Base-by-base conservation (phyloP, 2,888 invertebrate genomes). In the Agriopis leucophaearia region DNA sequence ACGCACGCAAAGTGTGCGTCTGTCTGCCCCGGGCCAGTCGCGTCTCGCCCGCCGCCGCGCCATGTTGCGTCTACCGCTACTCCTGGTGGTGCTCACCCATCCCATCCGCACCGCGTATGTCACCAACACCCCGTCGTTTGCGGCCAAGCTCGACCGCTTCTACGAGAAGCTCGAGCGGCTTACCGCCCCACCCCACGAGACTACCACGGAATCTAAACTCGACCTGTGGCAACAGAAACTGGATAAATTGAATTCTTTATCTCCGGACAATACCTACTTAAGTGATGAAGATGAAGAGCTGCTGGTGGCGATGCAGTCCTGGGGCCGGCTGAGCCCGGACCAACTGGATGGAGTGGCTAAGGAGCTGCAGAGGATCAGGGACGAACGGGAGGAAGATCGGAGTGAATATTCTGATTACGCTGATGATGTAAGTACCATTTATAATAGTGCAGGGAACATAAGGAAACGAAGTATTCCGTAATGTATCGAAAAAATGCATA, bases 211-310 rank as follows among this genome's bases (percentile, higher is more conserved):
- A 54, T 74, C 77, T 1, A 76, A 78, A 1, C 15, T 48, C 12
- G 83, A 85, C 6, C 87, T 83, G 56, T 76, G 90, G 18, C 84
- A 87, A 54, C 88, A 85, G 35, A 92, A 92, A 71, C 72, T 92
- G 36, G 89, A 89, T n/a, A 78, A 78, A 36, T 69, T 92, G 4
- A 90, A 92, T 69, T 83, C 91, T 0, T 66, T 92, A 8, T 72
- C 79, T 5, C 86, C 83, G 8, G 88, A 84, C 8, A 79, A 74
- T 52, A 76, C 77, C n/a, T 83, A 81, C 1, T 52, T 88, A 35
- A 84, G 79, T 54, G 91, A 89, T 52, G 91, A 92, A 16, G 92
- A 91, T 65, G 90, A 90, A 54, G 91, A 90, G 40, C 48, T 93
- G 57, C 72, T 92, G 64, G 79, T 87, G 0, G 84, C 88, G 12